Base-by-base conservation (phyloP, 2,888 invertebrate genomes). In the Lithophane ornitopus region DNA sequence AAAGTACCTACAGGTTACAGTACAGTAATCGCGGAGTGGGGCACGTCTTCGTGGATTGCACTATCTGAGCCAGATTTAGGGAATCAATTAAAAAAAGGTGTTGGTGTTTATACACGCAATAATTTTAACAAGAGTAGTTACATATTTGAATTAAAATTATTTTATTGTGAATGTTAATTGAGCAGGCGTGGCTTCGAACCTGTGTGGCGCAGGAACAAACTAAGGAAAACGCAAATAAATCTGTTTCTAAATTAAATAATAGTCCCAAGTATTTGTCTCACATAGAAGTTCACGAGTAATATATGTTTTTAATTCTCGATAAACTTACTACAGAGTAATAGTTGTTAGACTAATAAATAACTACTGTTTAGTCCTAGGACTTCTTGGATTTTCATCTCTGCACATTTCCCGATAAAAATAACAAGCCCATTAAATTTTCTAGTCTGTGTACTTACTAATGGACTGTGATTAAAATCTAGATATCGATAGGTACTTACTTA, bases 391-490 rank as follows among this genome's bases (percentile, higher is more conserved):
- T 72, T 49, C 14, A 67, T 67, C 82, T 78, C 52, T 76, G 76
- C 83, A 80, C 76, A 70, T 78, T 80, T 78, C 56, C 49, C 14
- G 49, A 63, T 69, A 74, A 70, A 54, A 46, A 67, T 61, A 44
- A 22, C 22, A 62, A 81, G 26, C 46, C 3, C 44, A 58, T 68
- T 22, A 6, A n/a, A 22, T 70, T 44, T n/a, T 56, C 28, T 54
- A 63, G 41, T 41, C 54, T 34, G 34, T 76, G 59, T 76, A 70
- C 44, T 70, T 76, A 63, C 39, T 80, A 76, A 71, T 77, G 62
- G 58, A 78, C 85, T 81, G 81, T 86, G 78, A 88, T 86, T 87
- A 70, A 52, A 71, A 69, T 70, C 65, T 78, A 79, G 84, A 52
- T 62, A 68, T 46, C 26, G 41, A 82, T 65, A 76, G 28, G 41